Evolutionary conservation across 2,888 invertebrate species (phyloP), one percentile per base, ranked within the genome.

Genomic region (Esperia sulphurella): DNA sequence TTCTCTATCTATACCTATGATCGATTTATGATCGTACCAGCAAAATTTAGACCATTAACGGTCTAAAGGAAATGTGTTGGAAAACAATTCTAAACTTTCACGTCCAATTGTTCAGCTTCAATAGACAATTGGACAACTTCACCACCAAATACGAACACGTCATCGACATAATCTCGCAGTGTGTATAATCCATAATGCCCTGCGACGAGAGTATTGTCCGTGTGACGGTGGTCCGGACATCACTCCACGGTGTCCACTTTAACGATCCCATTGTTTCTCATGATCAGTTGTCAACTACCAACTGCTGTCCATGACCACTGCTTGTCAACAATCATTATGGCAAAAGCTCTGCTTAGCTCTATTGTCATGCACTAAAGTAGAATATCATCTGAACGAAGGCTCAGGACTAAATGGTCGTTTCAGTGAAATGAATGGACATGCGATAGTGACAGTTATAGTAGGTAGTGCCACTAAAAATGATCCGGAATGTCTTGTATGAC

Each of bases 181-280:
- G 14, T 39, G 10, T 29, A 53, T 47, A 53, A 63, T 60, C 66
- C 67, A 71, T 75, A 73, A 72, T 59, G 63, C 63, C 54, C 48
- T 48, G 51, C 51, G 55, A 45, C 51, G 53, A 53, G 51, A 50
- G 57, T 57, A 66, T 72, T 75, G 75, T 75, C 58, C 56, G 49
- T 65, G 62, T 68, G 72, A 66, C 67, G 88, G 88, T 86, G 88
- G 88, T 87, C 87, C 66, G 58, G 58, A 57, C 79, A 74, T 87
- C 86, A 85, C 73, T 79, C 75, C 61, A 63, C 59, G 65, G 66
- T 78, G 81, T 77, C 79, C 80, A 79, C 74, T 79, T 78, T 86
- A 87, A 87, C 77, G 86, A 87, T 75, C 71, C 86, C 67, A 88
- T 88, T 88, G 88, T 88, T 82, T 83, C 61, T 74, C 59, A 69